Percentiles rank a stretch among this genome's conserved stretches.
Conservation (phyloP, 2,113 vertebrate species). For the Puffinus mauretanicus region DNA sequence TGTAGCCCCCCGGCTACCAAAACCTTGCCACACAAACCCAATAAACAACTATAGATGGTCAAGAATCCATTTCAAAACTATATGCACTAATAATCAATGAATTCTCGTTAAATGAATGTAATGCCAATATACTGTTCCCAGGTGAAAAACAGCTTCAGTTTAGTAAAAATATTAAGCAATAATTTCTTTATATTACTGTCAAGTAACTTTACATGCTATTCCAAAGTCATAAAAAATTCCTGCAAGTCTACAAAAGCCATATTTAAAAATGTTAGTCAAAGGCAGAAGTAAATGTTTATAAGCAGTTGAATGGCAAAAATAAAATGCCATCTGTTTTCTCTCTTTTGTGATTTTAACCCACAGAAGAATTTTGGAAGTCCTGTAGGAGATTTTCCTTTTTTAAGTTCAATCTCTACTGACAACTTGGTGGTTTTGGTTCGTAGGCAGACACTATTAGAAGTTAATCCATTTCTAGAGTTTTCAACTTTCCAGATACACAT, state of each 20-base stretch:
- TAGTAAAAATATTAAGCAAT: not conserved
- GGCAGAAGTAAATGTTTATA: not conserved
- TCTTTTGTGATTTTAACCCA: not conserved
- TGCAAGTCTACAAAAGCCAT: not conserved
- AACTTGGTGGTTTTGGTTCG: not conserved
- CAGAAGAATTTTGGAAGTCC: not conserved
- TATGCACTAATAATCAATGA: not conserved
- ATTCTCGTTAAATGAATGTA: not conserved
- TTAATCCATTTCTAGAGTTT: not conserved
- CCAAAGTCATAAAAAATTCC: not conserved
- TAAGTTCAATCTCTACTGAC: not conserved
- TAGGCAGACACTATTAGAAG: not conserved
- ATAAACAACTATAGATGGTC: not conserved
- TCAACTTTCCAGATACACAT: not conserved
- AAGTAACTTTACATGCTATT: not conserved
- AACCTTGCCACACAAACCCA: no score
- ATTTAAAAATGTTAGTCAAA: not conserved
- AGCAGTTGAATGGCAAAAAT: not conserved
- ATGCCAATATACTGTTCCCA: not conserved
- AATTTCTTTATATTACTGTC: not conserved
- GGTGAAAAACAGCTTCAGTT: not conserved
- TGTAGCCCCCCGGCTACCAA: no score
- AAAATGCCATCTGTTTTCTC: not conserved
- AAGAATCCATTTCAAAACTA: not conserved
- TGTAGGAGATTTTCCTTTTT: not conserved